Percentiles rank a stretch among this genome's conserved stretches.
These are phyloP conservation scores for Columbina picui DNA, from an alignment of 2,113 vertebrate genomes.

Conservation along the genomic window DNA sequence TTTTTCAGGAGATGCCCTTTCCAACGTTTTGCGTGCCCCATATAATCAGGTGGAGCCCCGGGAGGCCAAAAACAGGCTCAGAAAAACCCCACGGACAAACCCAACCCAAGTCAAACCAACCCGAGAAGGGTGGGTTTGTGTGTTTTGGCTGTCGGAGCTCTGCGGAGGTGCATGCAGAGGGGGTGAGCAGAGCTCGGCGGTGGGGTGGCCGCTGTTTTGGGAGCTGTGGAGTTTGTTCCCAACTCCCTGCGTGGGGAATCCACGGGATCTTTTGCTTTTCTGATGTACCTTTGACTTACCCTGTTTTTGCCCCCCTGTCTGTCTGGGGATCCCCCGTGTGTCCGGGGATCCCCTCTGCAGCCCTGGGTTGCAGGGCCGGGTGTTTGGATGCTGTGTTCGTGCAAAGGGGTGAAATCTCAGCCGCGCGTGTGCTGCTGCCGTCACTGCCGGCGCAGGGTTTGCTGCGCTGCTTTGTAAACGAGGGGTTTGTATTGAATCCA, in stretches of 20 bases:
- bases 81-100: not conserved
- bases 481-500: not conserved
- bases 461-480: not conserved
- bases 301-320: not conserved
- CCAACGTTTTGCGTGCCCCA: not conserved
- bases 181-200: not conserved
- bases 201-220: not conserved
- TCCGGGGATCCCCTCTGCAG: not conserved
- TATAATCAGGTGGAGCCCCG: not conserved
- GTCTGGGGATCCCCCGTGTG: not conserved
- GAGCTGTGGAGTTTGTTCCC: not conserved
- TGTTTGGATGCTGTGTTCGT: fast-evolving
- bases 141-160: not conserved
- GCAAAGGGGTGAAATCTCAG: not conserved
- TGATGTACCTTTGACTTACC: not conserved
- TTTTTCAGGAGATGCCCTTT: not conserved
- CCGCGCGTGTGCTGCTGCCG: fast-evolving
- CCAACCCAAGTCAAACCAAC: not conserved
- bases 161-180: not conserved
- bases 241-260: not conserved
- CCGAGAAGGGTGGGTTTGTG: not conserved
- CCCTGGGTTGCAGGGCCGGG: not conserved
- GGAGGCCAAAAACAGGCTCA: not conserved
- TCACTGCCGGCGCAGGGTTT: fast-evolving
- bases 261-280: fast-evolving